Percentiles rank a stretch among this genome's conserved stretches.
Evolutionary conservation across 2,797 vertebrate genomes (phyloP).

Genomic region (Chiloscyllium punctatum): DNA sequence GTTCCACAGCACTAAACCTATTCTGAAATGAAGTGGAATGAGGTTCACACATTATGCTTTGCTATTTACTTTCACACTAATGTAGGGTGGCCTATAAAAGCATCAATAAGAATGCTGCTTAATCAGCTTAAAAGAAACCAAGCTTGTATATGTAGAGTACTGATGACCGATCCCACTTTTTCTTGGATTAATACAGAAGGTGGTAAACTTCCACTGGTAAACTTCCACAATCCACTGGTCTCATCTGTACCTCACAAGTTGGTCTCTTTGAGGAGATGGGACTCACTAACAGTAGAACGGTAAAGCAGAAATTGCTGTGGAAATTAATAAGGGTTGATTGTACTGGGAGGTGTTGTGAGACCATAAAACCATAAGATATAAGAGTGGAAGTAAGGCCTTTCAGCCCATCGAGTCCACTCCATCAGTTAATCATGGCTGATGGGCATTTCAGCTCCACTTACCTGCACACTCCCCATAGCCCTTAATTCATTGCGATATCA

Average conservation of each 20-base stretch:
- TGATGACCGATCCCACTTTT: background rate
- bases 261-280: background rate
- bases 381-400: too few relatives aligned
- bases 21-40: background rate
- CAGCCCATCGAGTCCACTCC: too few relatives aligned
- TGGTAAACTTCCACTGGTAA: background rate
- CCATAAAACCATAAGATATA: too few relatives aligned
- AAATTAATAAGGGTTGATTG: background rate
- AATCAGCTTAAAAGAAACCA: conserved; percentile 15
- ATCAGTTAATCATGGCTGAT: too few relatives aligned
- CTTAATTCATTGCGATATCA: too few relatives aligned
- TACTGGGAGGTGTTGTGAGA: background rate
- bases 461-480: too few relatives aligned
- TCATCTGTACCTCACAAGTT: background rate
- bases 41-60: background rate
- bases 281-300: background rate
- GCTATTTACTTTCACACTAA: background rate
- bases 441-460: too few relatives aligned
- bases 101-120: background rate
- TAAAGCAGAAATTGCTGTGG: background rate
- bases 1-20: background rate
- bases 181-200: background rate
- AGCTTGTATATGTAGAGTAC: background rate
- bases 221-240: background rate
- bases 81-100: background rate